A percentile compares a stretch with the other conserved stretches of the same genome.
phyloP scores from a whole-genome alignment of 2,888 invertebrate genomes.

The Lobophora halterata region DNA sequence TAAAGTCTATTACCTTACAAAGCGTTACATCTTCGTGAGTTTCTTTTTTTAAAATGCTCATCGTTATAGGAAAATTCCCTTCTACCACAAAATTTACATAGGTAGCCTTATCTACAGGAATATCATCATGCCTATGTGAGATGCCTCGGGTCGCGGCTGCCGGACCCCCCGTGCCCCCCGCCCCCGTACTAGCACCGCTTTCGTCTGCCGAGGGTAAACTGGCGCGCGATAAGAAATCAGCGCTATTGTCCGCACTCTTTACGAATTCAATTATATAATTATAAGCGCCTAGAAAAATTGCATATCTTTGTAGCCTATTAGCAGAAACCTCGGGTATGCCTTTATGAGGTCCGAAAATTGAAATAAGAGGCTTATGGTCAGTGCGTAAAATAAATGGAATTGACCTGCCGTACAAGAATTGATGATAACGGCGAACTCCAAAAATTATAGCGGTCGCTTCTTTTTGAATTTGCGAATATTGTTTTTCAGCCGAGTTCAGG shows the following conservation, averaged over 20 bases:
- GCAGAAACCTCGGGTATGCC: constrained; percentile 37
- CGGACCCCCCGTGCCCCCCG: too few species aligned
- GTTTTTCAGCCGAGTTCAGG: background rate
- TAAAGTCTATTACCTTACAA: constrained; percentile 9
- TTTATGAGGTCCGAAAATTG: constrained; percentile 9
- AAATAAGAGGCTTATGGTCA: constrained; percentile 34
- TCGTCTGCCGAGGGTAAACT: background rate
- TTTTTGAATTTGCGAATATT: too few species aligned
- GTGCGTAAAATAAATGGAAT: constrained; percentile 28
- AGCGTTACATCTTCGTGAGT: constrained; percentile 19
- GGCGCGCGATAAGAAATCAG: constrained; percentile 11
- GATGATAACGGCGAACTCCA: constrained; percentile 21
- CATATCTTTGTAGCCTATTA: constrained; percentile 22
- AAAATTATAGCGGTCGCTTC: constrained; percentile 20
- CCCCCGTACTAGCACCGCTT: too few species aligned
- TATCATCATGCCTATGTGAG: background rate
- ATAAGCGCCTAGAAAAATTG: constrained; percentile 31
- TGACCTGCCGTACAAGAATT: constrained; percentile 6
- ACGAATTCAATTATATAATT: constrained; percentile 31
- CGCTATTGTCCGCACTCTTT: constrained; percentile 20
- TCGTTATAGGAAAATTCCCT: constrained; percentile 22
- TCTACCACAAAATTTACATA: constrained; percentile 26
- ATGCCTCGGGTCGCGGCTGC: too few species aligned
- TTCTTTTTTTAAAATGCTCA: constrained; percentile 12
- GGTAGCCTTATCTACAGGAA: constrained; percentile 19